Base-by-base conservation (phyloP, 1,140 invertebrate genomes). In the Megalopta genalis region DNA sequence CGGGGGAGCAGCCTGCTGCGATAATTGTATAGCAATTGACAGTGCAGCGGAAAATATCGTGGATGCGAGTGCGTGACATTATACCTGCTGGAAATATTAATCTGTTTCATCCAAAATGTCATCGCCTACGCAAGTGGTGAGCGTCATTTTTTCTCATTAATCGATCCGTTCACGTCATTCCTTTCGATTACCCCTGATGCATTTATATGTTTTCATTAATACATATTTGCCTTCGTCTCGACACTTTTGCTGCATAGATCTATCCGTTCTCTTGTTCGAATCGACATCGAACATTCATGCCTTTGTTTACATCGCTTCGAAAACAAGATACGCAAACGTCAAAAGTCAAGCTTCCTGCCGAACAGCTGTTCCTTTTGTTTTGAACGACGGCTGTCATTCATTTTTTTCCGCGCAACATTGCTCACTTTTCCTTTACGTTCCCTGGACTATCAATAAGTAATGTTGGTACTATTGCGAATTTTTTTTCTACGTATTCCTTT, bases 41-140 rank as follows among this genome's bases (percentile, higher is more conserved):
- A 78, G 76, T 78, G 9, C 60, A 65, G 68, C 27, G 37, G 25
- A 78, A 78, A 72, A 72, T 64, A 72, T 65, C 68, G 69, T 52
- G 49, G 39, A 46, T 46, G 76, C 49, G 18, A 23, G 60, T 72
- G 46, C 37, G 49, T 42, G 21, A 21, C 21, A 16, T 32, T 32
- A n/a, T 23, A 27, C 46, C 52, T 32, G 37, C 25, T 54, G 10
- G 7, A 27, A 72, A 64, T 9, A 57, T 57, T 46, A 16, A 72
- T 46, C 42, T 4, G 8, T 64, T 52, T 76, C 23, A 69, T 39
- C 42, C n/a, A 81, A 71, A 80, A 89, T 89, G 88, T 89, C 88
- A 77, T 89, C 88, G 54, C 84, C 88, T 54, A 83, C 85, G 54
- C 86, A 89, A 87, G 88, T 89, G 81, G 88, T 89, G 52, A 86